Conservation (phyloP, 1,140 invertebrate species). For the Hestina assimilis region DNA sequence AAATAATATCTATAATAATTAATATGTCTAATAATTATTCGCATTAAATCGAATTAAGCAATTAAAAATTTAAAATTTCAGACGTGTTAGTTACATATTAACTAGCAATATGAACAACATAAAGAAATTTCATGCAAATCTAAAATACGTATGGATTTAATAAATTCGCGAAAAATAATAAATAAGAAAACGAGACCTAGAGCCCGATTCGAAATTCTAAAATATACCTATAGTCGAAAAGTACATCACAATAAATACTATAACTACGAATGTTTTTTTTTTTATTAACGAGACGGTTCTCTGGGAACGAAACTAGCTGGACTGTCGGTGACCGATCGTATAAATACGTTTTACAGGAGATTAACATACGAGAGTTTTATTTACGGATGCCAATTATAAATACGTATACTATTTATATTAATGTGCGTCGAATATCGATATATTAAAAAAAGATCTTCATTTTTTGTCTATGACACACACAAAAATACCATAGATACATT, state of each 20-base stretch:
- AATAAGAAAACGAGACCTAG: constrained; percentile 34
- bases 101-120: constrained; percentile 49
- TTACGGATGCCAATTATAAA: not conserved
- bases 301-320: constrained; percentile 9
- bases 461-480: too few species aligned
- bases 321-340: not conserved
- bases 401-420: too few species aligned
- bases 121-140: constrained; percentile 23
- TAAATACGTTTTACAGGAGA: not conserved
- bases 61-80: constrained; percentile 56
- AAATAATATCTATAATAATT: constrained; percentile 49
- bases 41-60: constrained; percentile 58
- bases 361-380: not conserved
- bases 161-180: constrained; percentile 36
- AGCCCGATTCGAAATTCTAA: constrained; percentile 42
- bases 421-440: too few species aligned
- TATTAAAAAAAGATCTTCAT: too few species aligned
- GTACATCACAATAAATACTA: constrained; percentile 68
- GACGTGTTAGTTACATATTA: constrained; percentile 46
- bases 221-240: constrained; percentile 46
- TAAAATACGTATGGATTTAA: constrained; percentile 6
- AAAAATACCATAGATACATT: too few species aligned
- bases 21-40: constrained; percentile 52
- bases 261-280: constrained; percentile 37
- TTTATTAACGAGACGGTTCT: not conserved